phyloP scores from a whole-genome alignment of 2,888 invertebrate species.

The Chaitophorus viminalis region DNA sequence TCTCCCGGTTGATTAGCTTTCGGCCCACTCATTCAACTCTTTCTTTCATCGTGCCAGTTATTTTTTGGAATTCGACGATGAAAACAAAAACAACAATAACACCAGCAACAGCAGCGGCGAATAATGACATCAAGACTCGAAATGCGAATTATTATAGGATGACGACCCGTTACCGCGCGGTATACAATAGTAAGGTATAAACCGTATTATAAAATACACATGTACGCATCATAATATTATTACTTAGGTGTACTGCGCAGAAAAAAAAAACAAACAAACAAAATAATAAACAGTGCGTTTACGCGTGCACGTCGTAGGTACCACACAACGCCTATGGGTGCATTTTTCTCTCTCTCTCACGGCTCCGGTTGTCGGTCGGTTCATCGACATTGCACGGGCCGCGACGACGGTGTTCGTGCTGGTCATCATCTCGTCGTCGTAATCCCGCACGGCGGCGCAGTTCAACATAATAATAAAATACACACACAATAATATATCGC shows the following conservation, averaged over 20 bases:
- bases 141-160: not conserved
- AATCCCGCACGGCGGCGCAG: slow-evolving; percentile 34
- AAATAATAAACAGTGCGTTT: not conserved
- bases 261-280: not conserved
- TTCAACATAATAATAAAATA: not conserved
- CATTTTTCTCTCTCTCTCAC: not conserved
- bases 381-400: slow-evolving; percentile 44
- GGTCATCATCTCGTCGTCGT: slow-evolving; percentile 26
- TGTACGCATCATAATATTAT: too few species aligned
- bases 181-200: not conserved
- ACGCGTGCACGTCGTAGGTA: not conserved
- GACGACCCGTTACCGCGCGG: slow-evolving; percentile 33
- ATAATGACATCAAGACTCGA: not conserved
- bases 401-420: not conserved
- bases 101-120: not conserved
- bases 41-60: not conserved
- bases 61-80: not conserved
- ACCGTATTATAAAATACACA: not conserved
- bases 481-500: too few species aligned
- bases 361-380: slow-evolving; percentile 17
- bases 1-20: slow-evolving; percentile 41
- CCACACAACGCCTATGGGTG: not conserved
- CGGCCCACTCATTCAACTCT: slow-evolving; percentile 57
- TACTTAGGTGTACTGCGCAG: too few species aligned
- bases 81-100: not conserved